Evolutionary conservation across 2,797 vertebrate genomes (phyloP).

Genomic region (Paguma larvata): DNA sequence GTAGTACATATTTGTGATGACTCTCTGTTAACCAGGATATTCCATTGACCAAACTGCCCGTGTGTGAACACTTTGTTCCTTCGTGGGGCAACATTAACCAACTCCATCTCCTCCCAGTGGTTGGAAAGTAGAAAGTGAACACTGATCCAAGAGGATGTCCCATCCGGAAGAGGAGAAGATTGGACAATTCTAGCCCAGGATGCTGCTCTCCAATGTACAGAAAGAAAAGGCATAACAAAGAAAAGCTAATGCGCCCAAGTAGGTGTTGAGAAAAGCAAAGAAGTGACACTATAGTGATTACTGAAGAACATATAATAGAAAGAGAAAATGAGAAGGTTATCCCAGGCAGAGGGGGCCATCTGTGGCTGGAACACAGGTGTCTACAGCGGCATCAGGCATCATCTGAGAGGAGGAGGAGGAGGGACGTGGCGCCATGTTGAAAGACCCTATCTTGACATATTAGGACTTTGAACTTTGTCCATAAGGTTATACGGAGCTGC

Average conservation of each 20-base stretch:
- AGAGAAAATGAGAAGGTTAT: neutral
- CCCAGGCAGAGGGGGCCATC: neutral
- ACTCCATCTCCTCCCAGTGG: neutral
- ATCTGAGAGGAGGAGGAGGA: neutral
- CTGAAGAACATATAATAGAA: neutral
- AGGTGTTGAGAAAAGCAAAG: neutral
- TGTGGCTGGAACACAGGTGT: neutral
- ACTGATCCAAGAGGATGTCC: too few species aligned
- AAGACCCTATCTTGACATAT: neutral
- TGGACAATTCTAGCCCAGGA: rapidly evolving
- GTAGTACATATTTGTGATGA: neutral
- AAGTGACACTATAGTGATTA: neutral
- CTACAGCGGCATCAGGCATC: rapidly evolving
- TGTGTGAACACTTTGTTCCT: too few species aligned
- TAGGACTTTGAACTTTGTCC: neutral
- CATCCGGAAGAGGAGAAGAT: neutral
- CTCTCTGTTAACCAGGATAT: neutral
- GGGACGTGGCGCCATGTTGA: rapidly evolving
- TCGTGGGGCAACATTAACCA: neutral
- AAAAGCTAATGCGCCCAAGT: neutral
- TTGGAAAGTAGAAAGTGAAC: neutral
- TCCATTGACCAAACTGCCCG: neutral
- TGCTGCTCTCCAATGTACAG: rapidly evolving
- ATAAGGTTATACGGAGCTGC: neutral
- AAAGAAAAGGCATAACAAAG: neutral